A percentile compares a stretch with the other conserved stretches of the same genome.
Evolutionary conservation across 2,797 vertebrate genomes (phyloP).

Genomic region (Apogon talboti): DNA sequence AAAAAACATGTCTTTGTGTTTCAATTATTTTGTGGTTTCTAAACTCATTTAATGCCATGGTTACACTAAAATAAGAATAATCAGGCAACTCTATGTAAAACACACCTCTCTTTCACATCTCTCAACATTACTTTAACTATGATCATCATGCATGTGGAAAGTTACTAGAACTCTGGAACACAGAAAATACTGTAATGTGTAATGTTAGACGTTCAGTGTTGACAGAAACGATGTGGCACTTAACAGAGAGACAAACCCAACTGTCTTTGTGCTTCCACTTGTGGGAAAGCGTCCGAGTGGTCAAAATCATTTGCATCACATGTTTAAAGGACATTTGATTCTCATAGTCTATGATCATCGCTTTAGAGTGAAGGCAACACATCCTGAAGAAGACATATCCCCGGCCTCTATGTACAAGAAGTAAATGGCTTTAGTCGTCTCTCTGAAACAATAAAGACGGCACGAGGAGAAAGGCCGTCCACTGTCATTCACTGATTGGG

Average conservation of each 20-base stretch:
- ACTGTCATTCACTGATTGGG: slow-evolving; percentile 22
- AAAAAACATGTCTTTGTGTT: slow-evolving; percentile 27
- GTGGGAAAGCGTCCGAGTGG: slow-evolving; percentile 48
- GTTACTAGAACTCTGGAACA: slow-evolving; percentile 44
- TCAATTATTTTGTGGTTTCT: slow-evolving; percentile 21
- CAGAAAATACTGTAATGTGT: slow-evolving; percentile 31
- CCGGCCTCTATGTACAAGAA: slow-evolving; percentile 71
- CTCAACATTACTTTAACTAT: slow-evolving; percentile 28
- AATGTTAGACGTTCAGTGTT: slow-evolving; percentile 4
- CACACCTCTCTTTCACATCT: slow-evolving; percentile 32
- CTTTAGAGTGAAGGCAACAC: slow-evolving; percentile 56
- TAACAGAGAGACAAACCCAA: slow-evolving; percentile 39
- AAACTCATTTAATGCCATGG: slow-evolving; percentile 31
- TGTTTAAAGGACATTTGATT: slow-evolving; percentile 54
- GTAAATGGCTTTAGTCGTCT: slow-evolving; percentile 78
- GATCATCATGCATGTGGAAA: slow-evolving; percentile 57
- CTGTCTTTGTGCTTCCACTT: slow-evolving; percentile 45
- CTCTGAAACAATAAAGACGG: slow-evolving; percentile 22
- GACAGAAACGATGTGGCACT: slow-evolving; percentile 26
- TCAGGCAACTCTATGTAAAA: slow-evolving; percentile 27
- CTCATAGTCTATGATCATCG: slow-evolving; percentile 38
- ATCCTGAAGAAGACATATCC: slow-evolving; percentile 57
- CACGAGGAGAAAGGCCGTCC: slow-evolving; percentile 30
- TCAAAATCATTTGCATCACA: slow-evolving; percentile 56
- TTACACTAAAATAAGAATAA: slow-evolving; percentile 35